These are phyloP conservation scores for Umimayanthus chanpuru DNA, from an alignment of 92 coral and sea anemone genomes.

Conservation along the genomic window DNA sequence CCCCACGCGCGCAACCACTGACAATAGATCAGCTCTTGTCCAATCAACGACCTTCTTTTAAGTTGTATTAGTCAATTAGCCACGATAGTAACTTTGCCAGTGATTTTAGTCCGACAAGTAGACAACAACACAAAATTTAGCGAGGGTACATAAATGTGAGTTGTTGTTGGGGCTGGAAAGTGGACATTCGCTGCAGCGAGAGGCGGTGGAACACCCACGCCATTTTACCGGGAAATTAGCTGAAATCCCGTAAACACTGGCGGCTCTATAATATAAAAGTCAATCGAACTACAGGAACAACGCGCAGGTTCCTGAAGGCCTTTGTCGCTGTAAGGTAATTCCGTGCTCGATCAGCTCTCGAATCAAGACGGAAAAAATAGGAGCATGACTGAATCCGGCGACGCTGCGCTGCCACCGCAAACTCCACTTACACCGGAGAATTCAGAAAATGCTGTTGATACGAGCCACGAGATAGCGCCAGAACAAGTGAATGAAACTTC, in stretches of 20 bases:
- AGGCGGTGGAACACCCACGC: slow-evolving; percentile 69
- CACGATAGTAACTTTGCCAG: slow-evolving; percentile 71
- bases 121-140: slow-evolving; percentile 76
- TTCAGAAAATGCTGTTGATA: slow-evolving; percentile 33
- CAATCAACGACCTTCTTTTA: slow-evolving; percentile 62
- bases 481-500: slow-evolving; percentile 60
- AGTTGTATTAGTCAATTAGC: slow-evolving; percentile 84
- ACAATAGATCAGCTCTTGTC: slow-evolving; percentile 68
- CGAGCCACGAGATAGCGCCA: slow-evolving; percentile 30
- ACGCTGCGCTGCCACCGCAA: slow-evolving; percentile 23
- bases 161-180: slow-evolving; percentile 54
- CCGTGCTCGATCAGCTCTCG: slow-evolving; percentile 10
- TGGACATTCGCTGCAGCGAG: slow-evolving; percentile 15
- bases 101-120: slow-evolving; percentile 68
- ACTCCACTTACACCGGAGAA: slow-evolving; percentile 29
- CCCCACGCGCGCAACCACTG: slow-evolving; percentile 67
- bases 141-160: slow-evolving; percentile 62
- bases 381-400: slow-evolving; percentile 38
- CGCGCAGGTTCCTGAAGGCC: slow-evolving; percentile 1
- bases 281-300: slow-evolving; percentile 23
- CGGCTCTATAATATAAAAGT: slow-evolving; percentile 38
- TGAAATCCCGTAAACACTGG: slow-evolving; percentile 37
- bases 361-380: slow-evolving; percentile 36
- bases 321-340: slow-evolving; percentile 28
- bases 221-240: slow-evolving; percentile 49